Percentiles rank a stretch among this genome's conserved stretches.
Conservation (phyloP, 2,888 invertebrate species). For the Arenicola marina region DNA sequence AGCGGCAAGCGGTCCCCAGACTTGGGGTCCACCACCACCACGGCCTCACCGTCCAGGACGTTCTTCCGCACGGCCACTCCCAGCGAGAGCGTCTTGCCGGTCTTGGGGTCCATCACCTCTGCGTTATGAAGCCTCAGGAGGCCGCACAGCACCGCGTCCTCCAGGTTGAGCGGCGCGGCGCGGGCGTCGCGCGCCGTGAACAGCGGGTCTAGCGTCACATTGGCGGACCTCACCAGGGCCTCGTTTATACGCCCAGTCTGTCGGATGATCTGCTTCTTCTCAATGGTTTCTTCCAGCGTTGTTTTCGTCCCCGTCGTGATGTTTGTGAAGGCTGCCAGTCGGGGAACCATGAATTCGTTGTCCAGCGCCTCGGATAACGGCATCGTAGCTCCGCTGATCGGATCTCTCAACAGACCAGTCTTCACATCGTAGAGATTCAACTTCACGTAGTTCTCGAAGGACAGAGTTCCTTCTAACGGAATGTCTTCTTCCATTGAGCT, state of each 20-base stretch:
- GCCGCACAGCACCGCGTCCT: constrained; percentile 39
- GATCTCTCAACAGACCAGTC: constrained; percentile 31
- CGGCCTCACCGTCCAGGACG: constrained; percentile 48
- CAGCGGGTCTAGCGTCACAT: constrained; percentile 28
- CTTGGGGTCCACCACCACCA: constrained; percentile 48
- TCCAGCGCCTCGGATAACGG: constrained; percentile 72
- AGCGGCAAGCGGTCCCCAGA: constrained; percentile 60
- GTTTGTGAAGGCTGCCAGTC: constrained; percentile 24
- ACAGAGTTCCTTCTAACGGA: constrained; percentile 18
- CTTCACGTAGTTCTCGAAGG: constrained; percentile 33
- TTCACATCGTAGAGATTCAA: constrained; percentile 42
- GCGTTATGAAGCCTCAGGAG: constrained; percentile 71
- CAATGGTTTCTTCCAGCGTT: constrained; percentile 81
- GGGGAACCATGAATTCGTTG: constrained; percentile 45
- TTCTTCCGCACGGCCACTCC: constrained; percentile 74
- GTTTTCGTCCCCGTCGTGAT: constrained; percentile 72
- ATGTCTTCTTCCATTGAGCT: not conserved
- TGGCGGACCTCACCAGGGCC: constrained; percentile 62
- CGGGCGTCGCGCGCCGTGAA: constrained; percentile 13
- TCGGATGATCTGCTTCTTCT: constrained; percentile 52
- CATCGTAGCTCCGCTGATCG: constrained; percentile 57
- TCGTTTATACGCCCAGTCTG: constrained; percentile 31
- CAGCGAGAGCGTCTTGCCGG: constrained; percentile 78
- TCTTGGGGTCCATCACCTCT: constrained; percentile 71
- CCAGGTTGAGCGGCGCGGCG: constrained; percentile 31